Conservation (phyloP, 2,797 vertebrate genomes). For the Pogonophryne albipinna region DNA sequence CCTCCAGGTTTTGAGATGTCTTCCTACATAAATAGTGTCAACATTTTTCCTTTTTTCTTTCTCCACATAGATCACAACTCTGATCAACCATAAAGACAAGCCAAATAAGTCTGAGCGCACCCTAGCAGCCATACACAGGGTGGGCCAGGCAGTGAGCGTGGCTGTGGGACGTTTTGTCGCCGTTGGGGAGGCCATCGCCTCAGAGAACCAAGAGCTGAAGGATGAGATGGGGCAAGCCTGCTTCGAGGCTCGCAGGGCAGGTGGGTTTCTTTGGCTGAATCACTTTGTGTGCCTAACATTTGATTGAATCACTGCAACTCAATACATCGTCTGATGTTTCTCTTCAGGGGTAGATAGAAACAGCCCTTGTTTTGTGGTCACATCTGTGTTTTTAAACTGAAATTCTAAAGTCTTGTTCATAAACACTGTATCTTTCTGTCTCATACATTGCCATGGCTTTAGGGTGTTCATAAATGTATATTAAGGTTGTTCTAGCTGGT, state of each 20-base stretch:
- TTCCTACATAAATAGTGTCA: no score
- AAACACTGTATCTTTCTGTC: constrained; percentile 2
- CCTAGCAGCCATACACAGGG: constrained; percentile 92
- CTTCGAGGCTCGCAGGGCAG: constrained; percentile 94
- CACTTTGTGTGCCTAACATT: constrained; percentile 1
- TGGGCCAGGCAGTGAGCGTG: constrained; percentile 94
- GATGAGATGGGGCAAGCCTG: constrained; percentile 97
- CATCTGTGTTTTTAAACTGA: background rate
- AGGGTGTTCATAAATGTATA: constrained; percentile 8
- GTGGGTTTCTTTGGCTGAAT: constrained; percentile 75
- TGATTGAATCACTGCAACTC: constrained; percentile 15
- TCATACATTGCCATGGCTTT: constrained; percentile 1
- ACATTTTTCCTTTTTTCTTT: background rate
- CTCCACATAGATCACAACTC: constrained; percentile 94
- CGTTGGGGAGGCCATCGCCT: constrained; percentile 96
- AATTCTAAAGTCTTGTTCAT: background rate
- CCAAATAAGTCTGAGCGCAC: constrained; percentile 96
- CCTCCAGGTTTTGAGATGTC: background rate
- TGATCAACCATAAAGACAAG: constrained; percentile 99
- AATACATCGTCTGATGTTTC: background rate
- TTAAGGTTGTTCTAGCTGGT: background rate
- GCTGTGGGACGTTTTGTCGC: constrained; percentile 96
- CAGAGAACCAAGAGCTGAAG: constrained; percentile 95
- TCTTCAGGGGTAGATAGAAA: background rate
- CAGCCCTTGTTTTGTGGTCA: background rate